Conservation (phyloP, 2,888 invertebrate genomes). For the Willowsia nigromaculata region DNA sequence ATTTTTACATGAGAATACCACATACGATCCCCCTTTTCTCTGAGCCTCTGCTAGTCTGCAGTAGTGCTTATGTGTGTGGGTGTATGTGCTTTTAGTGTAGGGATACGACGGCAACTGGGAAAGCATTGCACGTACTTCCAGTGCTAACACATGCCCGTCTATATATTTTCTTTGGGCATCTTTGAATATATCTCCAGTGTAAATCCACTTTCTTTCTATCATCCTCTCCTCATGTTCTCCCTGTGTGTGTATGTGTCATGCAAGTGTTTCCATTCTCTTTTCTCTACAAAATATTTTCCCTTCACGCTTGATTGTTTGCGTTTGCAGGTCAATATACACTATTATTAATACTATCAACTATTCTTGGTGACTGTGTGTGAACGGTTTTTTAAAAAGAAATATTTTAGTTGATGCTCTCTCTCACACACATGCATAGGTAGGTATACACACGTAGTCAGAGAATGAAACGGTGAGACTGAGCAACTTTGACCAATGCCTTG, state of each 20-base stretch:
- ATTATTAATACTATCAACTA: background rate
- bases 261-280: conserved; percentile 14
- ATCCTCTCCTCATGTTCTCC: background rate
- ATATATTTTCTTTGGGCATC: background rate
- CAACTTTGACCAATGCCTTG: conserved; percentile 47
- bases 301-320: conserved; percentile 36
- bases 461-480: conserved; percentile 16
- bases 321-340: conserved; percentile 7
- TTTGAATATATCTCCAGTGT: background rate
- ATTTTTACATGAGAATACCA: conserved; percentile 52
- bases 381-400: background rate
- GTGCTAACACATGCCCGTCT: background rate
- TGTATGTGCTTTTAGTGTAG: background rate
- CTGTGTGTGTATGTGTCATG: background rate
- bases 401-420: background rate
- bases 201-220: background rate
- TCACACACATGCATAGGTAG: background rate
- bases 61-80: background rate
- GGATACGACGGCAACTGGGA: background rate
- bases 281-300: conserved; percentile 25
- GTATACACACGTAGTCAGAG: background rate
- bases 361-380: conserved; percentile 8
- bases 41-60: background rate
- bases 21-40: background rate
- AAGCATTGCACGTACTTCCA: background rate